These are phyloP conservation scores for Montipora sp. DNA, from an alignment of 64 coral and sea anemone genomes.

Conservation along the genomic window DNA sequence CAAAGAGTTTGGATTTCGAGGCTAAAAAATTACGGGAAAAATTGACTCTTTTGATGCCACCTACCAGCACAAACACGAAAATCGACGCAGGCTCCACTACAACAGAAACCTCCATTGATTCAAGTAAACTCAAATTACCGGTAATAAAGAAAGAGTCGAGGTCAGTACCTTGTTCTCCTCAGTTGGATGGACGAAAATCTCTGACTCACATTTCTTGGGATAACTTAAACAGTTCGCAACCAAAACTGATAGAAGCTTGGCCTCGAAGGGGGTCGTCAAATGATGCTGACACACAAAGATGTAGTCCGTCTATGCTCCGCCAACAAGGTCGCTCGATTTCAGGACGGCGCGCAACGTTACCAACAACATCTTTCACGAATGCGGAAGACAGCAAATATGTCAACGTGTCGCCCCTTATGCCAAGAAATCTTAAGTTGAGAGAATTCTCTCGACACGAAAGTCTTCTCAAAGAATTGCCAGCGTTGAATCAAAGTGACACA, in stretches of 20 bases:
- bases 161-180: conserved; percentile 16
- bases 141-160: not conserved
- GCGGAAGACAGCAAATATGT: not conserved
- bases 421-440: conserved; percentile 36
- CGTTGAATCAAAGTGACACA: not conserved
- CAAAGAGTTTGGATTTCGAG: conserved; percentile 24
- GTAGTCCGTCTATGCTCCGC: not conserved
- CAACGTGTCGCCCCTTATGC: conserved; percentile 2
- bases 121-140: conserved; percentile 17
- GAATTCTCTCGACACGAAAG: conserved; percentile 24
- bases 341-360: not conserved
- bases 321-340: not conserved
- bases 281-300: not conserved
- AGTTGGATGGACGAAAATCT: not conserved
- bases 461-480: not conserved
- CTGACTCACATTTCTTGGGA: not conserved
- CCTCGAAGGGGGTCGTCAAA: conserved; percentile 13
- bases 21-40: conserved; percentile 38
- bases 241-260: not conserved
- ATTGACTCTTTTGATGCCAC: not conserved
- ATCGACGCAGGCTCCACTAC: not conserved
- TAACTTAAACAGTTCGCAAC: not conserved
- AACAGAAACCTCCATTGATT: not conserved
- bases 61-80: not conserved
- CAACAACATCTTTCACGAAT: not conserved